phyloP scores from a whole-genome alignment of 2,113 vertebrate genomes.

The Brachypodius melanocephalos region DNA sequence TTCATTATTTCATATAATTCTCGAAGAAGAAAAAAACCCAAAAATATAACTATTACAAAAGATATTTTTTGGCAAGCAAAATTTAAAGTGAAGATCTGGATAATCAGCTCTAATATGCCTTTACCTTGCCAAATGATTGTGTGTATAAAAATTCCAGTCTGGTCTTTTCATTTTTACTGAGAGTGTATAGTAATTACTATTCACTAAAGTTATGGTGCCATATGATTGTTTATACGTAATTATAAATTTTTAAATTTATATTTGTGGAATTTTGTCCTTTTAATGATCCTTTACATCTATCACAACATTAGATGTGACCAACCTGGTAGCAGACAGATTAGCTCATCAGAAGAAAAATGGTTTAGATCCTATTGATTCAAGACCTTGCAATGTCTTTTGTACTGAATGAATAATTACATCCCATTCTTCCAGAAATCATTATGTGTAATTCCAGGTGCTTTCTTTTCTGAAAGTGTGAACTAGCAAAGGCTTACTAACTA shows the following conservation, averaged over 20 bases:
- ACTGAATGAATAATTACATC: slow-evolving; percentile 8
- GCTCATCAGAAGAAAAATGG: not conserved
- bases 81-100: not conserved
- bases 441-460: not conserved
- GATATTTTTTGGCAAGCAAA: not conserved
- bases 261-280: not conserved
- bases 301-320: not conserved
- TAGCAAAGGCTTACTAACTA: not conserved
- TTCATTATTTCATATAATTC: not conserved
- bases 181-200: not conserved
- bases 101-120: not conserved
- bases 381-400: not conserved
- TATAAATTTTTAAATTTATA: not conserved
- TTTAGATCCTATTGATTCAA: not conserved
- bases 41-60: not conserved
- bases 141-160: not conserved
- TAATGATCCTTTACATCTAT: not conserved
- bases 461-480: not conserved
- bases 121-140: not conserved
- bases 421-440: not conserved
- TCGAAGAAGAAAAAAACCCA: not conserved
- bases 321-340: not conserved
- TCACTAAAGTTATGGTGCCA: not conserved
- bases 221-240: not conserved
- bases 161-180: not conserved